Evolutionary conservation across 2,797 vertebrate genomes (phyloP), one percentile per base, ranked within the genome.

Genomic region (Rhynchotus rufescens): DNA sequence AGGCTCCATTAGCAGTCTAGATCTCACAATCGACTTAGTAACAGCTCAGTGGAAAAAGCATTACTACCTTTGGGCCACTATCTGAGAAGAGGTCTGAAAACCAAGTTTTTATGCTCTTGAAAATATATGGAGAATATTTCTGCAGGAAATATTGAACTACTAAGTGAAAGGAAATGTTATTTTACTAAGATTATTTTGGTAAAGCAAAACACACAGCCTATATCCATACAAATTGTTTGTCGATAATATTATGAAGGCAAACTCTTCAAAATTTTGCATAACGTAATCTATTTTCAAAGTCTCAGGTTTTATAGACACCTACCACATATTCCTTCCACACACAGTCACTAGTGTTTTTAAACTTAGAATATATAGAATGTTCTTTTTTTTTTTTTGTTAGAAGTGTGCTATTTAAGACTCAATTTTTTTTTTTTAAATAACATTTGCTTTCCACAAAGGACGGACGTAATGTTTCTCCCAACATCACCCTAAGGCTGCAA

Each of bases 401-500:
- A 74, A 4, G 60, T 4, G 1, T 40, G 8, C 40, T 57, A 32
- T 68, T 91, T 77, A 64, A 89, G 54, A 59, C 20, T 23, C 32
- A 40, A 42, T 25, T 19, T 2, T 16, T 51, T 38, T 88, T 69
- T 71, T 92, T 80, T 74, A 14, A 84, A 30, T 52, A 72, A 83
- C 20, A 49, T 78, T 80, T 92, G 80, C 86, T 97, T 34, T 80
- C 87, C 40, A 97, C 93, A 91, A 97, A 96, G 90, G 94, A 96
- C 80, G 89, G 77, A 91, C 79, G 49, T 45, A 89, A 90, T 4
- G 3, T 89, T 90, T 86, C 93, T 49, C 64, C 96, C 62, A 89
- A 97, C 86, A 94, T 94, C 85, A 96, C 90, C 61, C 72, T 97
- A 85, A 93, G 83, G 21, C 69, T 97, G 88, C 97, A 97, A 88